A percentile compares a stretch with the other conserved stretches of the same genome.
These are phyloP conservation scores for Yponomeuta plumbellus DNA, from an alignment of 2,888 invertebrate species.

Conservation along the genomic window DNA sequence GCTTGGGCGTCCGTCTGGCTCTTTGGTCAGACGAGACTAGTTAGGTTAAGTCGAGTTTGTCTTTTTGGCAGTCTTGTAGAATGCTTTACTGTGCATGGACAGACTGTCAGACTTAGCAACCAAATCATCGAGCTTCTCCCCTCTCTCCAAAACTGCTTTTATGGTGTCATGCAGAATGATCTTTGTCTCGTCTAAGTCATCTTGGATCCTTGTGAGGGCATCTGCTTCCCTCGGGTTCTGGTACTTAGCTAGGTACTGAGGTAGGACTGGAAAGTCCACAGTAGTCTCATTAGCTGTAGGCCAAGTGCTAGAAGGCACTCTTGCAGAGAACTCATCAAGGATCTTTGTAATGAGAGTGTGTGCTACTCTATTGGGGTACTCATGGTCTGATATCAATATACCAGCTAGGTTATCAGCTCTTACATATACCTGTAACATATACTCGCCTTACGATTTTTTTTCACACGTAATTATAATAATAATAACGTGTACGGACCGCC, in stretches of 20 bases:
- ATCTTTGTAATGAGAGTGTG: constrained; percentile 97
- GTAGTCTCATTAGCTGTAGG: constrained; percentile 81
- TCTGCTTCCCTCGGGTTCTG: constrained; percentile 99
- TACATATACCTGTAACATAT: constrained; percentile 98
- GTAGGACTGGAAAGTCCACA: constrained; percentile 81
- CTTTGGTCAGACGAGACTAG: too few species aligned
- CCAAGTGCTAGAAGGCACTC: constrained; percentile 86
- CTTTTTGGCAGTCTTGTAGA: constrained; percentile 98
- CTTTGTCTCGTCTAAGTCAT: constrained; percentile 98
- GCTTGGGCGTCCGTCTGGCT: too few species aligned
- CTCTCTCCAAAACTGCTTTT: constrained; percentile 95
- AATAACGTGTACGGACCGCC: not conserved
- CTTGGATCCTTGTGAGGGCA: constrained; percentile 98
- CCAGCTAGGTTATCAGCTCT: constrained; percentile 92
- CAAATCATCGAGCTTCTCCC: constrained; percentile 98
- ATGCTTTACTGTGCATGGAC: constrained; percentile 97
- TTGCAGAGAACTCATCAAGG: constrained; percentile 92
- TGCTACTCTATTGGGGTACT: constrained; percentile 97
- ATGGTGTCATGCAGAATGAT: constrained; percentile 98
- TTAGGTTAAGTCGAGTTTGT: too few species aligned
- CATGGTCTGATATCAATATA: constrained; percentile 96
- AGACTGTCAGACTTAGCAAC: constrained; percentile 97
- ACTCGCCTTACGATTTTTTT: constrained; percentile 88
- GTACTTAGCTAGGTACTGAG: constrained; percentile 87
- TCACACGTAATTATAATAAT: not conserved